phyloP scores from a whole-genome alignment of 1,140 invertebrate species.

The Drosophila arawakana region DNA sequence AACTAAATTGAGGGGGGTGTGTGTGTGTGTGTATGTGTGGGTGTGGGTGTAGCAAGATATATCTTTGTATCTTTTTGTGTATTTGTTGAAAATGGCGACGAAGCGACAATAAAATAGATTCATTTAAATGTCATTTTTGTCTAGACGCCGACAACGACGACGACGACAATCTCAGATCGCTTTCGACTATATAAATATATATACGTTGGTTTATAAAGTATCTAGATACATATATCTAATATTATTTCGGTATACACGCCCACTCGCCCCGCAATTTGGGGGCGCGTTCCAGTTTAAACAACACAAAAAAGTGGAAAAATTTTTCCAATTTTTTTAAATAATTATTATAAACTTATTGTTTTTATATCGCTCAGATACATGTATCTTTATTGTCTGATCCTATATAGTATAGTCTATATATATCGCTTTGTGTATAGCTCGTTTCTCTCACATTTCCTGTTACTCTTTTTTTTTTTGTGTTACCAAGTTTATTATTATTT shows the following conservation, averaged over 20 bases:
- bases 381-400: not conserved
- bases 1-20: conserved; percentile 57
- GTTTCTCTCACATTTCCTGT: conserved; percentile 48
- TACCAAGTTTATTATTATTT: conserved; percentile 34
- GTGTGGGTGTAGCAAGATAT: conserved; percentile 12
- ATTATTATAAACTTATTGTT: conserved; percentile 17
- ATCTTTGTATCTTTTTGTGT: conserved; percentile 10
- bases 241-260: conserved; percentile 34
- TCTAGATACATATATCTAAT: conserved; percentile 1
- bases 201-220: not conserved
- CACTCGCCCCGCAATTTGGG: conserved; percentile 31
- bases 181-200: conserved; percentile 7
- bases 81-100: conserved; percentile 54
- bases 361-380: conserved; percentile 11
- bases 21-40: conserved; percentile 1
- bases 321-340: conserved; percentile 22
- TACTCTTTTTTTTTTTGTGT: conserved; percentile 11
- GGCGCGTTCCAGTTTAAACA: conserved; percentile 41
- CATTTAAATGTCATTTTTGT: conserved; percentile 83
- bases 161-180: conserved; percentile 47
- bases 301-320: conserved; percentile 26
- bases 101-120: conserved; percentile 81
- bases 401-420: too few relatives aligned
- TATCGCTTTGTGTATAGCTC: conserved; percentile 3
- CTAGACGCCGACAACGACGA: conserved; percentile 64